Base-by-base conservation (phyloP, 2,113 vertebrate species). In the Antigone vipio region DNA sequence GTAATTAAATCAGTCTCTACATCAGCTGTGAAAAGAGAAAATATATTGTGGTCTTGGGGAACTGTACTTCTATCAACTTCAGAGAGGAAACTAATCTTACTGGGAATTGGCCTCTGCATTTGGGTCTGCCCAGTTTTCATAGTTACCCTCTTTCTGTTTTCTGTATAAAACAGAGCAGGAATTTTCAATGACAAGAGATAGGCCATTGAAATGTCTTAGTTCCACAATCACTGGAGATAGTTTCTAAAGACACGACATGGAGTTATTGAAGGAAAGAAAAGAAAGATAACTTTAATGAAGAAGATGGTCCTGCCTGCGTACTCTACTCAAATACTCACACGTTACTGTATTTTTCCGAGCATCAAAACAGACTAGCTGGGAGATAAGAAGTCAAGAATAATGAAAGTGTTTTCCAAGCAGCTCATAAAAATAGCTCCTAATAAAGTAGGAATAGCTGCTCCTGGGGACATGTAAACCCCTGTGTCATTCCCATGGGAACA, bases 31-130 rank as follows among this genome's bases (percentile, higher is more conserved):
- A 88, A 52, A 63, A 90, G 71, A 88, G 45, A 35, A 35, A 12
- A 11, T 42, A 53, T 45, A 64, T 10, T 3, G 1, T 6, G 20
- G n/a, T 45, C 3, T 44, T 4, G 1, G 0, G 1, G 12, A 55
- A 40, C 47, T 53, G 68, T 34, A 84, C 22, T 59, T 71, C 38
- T 77, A 26, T 8, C 53, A 21, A 1, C 40, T 59, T 71, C 47
- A 59, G 50, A 58, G 38, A 79, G 38, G 7, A 45, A 91, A 84
- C 49, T 34, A n/a, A 50, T 78, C 52, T 64, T 60, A n/a, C 18
- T 20, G 53, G 64, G 38, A 66, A 76, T 1, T 68, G 15, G 21
- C 45, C 15, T 50, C 59, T 85, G 56, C 29, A 18, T 56, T 38
- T 72, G 32, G 29, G 6, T 44, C 29, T 71, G 42, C 26, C 10